phyloP scores from a whole-genome alignment of 2,888 invertebrate genomes.

The Ametastegia equiseti region DNA sequence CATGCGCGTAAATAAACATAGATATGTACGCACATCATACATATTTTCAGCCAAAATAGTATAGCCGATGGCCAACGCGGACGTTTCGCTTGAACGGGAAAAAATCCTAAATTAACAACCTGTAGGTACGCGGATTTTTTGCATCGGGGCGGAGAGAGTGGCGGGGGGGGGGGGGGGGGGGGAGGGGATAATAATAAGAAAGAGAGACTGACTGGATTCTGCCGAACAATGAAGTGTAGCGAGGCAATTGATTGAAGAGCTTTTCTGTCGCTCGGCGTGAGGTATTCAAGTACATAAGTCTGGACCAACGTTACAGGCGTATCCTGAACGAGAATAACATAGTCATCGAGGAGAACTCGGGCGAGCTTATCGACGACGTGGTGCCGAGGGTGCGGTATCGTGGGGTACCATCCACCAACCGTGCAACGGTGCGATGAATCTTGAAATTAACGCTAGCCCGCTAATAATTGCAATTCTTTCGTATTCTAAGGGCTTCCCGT shows the following conservation, averaged over 20 bases:
- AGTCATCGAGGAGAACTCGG: constrained; percentile 67
- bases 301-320: constrained; percentile 62
- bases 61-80: too few relatives aligned
- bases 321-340: constrained; percentile 71
- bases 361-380: constrained; percentile 69
- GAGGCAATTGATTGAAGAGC: not conserved
- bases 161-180: too few relatives aligned
- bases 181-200: not conserved
- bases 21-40: too few relatives aligned
- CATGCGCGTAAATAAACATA: too few relatives aligned
- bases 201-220: not conserved
- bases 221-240: constrained; percentile 33
- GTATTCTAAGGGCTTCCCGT: not conserved
- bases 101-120: too few relatives aligned
- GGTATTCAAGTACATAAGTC: not conserved
- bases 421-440: constrained; percentile 57
- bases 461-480: constrained; percentile 45
- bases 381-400: constrained; percentile 69
- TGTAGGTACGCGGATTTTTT: too few relatives aligned
- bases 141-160: too few relatives aligned
- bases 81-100: too few relatives aligned
- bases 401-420: constrained; percentile 68
- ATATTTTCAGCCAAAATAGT: too few relatives aligned
- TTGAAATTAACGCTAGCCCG: constrained; percentile 53
- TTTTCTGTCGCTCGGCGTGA: not conserved